Evolutionary conservation across 2,113 vertebrate genomes (phyloP), one percentile per base, ranked within the genome.

Genomic region (Castor canadensis): DNA sequence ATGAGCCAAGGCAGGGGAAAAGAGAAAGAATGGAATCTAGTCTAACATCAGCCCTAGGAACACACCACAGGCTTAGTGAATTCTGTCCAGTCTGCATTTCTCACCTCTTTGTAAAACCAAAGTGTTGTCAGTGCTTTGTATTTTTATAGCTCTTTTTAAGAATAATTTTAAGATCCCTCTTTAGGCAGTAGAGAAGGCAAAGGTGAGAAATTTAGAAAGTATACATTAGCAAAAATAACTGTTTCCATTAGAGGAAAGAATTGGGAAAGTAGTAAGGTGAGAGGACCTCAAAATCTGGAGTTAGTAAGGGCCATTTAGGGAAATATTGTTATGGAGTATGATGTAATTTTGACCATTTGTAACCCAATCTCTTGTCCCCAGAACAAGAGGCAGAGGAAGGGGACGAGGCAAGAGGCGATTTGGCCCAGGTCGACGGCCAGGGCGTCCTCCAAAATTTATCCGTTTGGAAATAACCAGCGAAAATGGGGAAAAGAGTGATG

Each of bases 391-490:
- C 72, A 98, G 99, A 92, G 98, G 99, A 40, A 98, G 99, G 84
- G 99, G 99, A 45, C 97, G 99, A 98, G 99, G 99, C 66, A 99
- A 99, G 96, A 99, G 99, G 97, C 98, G 99, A 87, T 99, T 99
- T 93, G 99, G 99, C 64, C 99, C 99, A 2, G 99, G 99, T 93
- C 99, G 99, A 56, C 98, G 99, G 96, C 99, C 99, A 0, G 99
- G 99, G 3, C 99, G 99, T 0, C 99, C 99, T 9, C 99, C 99
- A 26, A 99, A 99, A 97, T 99, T 99, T 96, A 99, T 99, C 97
- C 99, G 99, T 24, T 93, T 99, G 94, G 99, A 99, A 95, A 98
- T 98, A 35, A 98, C 98, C 49, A 98, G 96, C n/a, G 99, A 99
- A 94, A 97, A 98, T 4, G 96, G 98, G 79, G 99, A 99, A 4